phyloP scores from a whole-genome alignment of 2,113 vertebrate genomes.

The Leuciscus idus region DNA sequence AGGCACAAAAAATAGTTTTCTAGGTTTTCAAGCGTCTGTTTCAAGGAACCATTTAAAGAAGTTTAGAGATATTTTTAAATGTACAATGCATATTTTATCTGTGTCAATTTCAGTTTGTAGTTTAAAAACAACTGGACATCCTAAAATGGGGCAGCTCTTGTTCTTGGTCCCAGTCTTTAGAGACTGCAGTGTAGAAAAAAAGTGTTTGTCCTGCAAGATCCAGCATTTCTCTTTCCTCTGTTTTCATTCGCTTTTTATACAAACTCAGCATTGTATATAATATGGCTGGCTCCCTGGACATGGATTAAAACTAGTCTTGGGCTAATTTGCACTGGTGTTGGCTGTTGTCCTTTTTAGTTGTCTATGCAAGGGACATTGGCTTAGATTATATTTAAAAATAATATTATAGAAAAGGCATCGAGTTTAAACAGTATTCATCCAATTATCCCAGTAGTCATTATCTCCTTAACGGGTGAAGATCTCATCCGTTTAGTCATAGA shows the following conservation, averaged over 20 bases:
- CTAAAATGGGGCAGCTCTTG: conserved; percentile 37
- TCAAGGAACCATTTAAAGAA: background rate
- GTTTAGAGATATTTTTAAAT: background rate
- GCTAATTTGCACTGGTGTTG: conserved; percentile 17
- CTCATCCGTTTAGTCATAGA: background rate
- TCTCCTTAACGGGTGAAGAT: background rate
- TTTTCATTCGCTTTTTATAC: background rate
- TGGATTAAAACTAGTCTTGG: conserved; percentile 29
- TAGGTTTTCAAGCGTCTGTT: background rate
- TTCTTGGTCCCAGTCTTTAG: conserved; percentile 17
- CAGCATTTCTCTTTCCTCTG: background rate
- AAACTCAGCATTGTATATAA: background rate
- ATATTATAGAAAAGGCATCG: background rate
- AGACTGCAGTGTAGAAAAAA: background rate
- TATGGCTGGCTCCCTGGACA: background rate
- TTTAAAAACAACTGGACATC: conserved; percentile 36
- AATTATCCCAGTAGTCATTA: background rate
- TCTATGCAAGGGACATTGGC: conserved; percentile 30
- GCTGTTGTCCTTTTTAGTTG: conserved; percentile 13
- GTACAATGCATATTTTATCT: conserved; percentile 19
- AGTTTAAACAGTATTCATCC: conserved; percentile 22
- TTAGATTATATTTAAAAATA: background rate
- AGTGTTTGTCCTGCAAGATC: background rate
- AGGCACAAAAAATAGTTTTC: background rate
- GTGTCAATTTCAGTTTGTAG: background rate